Base-by-base conservation (phyloP, 92 coral and sea anemone species). In the Blastomussa wellsi region DNA sequence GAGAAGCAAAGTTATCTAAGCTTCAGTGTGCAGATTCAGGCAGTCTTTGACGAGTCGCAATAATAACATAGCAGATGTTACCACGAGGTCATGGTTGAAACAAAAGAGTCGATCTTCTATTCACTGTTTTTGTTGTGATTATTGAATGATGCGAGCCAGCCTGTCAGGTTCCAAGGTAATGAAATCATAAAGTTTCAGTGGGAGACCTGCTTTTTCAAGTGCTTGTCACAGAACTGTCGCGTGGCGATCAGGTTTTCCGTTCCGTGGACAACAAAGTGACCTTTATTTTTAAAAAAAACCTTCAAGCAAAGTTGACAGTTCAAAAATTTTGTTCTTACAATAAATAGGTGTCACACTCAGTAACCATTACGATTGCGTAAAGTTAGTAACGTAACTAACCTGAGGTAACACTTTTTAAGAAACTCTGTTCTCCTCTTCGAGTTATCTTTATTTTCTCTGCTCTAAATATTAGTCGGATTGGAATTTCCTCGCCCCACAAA, bases 121-220 rank as follows among this genome's bases (percentile, higher is more conserved):
- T n/a, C 38, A 11, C 42, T 69, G 86, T 74, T 79, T 78, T 83
- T 83, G 87, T 83, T 83, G 16, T 75, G 87, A 83, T 75, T 83
- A 42, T 22, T 73, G 64, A 39, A 44, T 64, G 77, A 81, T 74
- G 55, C 4, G 52, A 69, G 52, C 36, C 59, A n/a, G 38, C 16
- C 33, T 22, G 42, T 32, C 64, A 16, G 44, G 44, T 42, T 74
- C 73, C 74, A 80, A 72, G 59, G 3, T 74, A 31, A 83, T 33
- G 20, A 74, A 53, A 38, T 57, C 79, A 36, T 82, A 26, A 55
- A 32, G 57, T 37, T 41, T 4, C 7, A 37, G 28, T 38, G 8
- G 9, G 12, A 37, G 17, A 26, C 79, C 36, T 39, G 26, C 29
- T 8, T 16, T 29, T 15, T 59, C 78, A 49, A 72, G 55, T 20